phyloP scores from a whole-genome alignment of 2,888 invertebrate genomes.

The Athalia rosae region DNA sequence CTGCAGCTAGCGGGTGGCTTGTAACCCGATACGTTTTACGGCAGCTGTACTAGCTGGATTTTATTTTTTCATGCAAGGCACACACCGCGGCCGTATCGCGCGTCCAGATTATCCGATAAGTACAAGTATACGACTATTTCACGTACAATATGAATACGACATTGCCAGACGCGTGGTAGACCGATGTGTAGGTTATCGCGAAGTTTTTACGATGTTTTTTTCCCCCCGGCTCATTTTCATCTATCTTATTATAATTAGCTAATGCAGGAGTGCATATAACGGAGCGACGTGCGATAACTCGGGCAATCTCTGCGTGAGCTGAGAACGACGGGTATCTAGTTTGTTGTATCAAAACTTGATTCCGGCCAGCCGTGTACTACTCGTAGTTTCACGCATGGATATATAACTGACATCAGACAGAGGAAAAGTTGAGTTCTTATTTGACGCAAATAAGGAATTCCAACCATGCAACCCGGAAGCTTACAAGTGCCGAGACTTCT shows the following conservation, averaged over 20 bases:
- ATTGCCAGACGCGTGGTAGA: neutral
- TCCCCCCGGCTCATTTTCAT: neutral
- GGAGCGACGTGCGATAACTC: neutral
- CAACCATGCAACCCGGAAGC: constrained; percentile 10
- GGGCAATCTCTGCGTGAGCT: neutral
- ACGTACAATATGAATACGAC: neutral
- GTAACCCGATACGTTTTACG: no score
- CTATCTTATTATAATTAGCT: constrained; percentile 16
- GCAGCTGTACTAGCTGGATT: constrained; percentile 3
- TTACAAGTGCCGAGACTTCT: constrained; percentile 8
- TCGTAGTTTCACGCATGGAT: neutral
- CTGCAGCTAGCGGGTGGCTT: neutral
- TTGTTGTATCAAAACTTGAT: neutral
- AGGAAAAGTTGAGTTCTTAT: neutral
- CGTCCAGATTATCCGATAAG: constrained; percentile 4
- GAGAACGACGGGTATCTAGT: neutral
- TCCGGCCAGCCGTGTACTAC: neutral
- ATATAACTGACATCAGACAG: neutral
- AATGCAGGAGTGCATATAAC: neutral
- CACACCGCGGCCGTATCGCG: neutral
- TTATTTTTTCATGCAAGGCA: constrained; percentile 8
- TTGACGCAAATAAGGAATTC: constrained; percentile 14
- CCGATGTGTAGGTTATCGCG: constrained; percentile 15
- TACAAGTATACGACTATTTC: neutral
- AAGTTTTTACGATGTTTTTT: constrained; percentile 5